Conservation (phyloP, 2,113 vertebrate genomes). For the Corapipo altera region DNA sequence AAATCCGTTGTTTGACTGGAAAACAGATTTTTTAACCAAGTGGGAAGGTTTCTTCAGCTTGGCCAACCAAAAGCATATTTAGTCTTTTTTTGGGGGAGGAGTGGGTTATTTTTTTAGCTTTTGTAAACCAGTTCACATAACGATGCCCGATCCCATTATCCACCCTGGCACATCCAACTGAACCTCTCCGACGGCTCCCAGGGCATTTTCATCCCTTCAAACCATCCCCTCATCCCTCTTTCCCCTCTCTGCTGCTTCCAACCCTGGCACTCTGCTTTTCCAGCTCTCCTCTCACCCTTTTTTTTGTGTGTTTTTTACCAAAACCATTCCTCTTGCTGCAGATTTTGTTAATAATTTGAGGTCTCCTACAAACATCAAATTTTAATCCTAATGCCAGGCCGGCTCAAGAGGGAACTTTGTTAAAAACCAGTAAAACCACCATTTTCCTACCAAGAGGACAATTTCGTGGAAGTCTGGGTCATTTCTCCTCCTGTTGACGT, state of each 20-base stretch:
- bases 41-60: neutral
- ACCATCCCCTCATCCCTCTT: neutral
- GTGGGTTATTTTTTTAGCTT: neutral
- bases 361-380: neutral
- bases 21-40: neutral
- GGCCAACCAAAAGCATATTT: neutral
- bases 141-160: neutral
- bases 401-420: neutral
- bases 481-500: slow-evolving; percentile 16
- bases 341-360: neutral
- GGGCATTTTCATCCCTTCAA: neutral
- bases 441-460: neutral
- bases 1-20: neutral
- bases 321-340: neutral
- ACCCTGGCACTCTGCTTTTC: neutral
- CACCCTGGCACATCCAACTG: neutral
- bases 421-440: neutral
- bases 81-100: neutral
- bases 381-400: neutral
- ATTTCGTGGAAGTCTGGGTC: neutral
- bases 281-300: neutral
- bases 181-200: neutral
- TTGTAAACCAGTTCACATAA: neutral
- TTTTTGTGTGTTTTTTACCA: neutral
- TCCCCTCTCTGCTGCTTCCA: neutral